These are phyloP conservation scores for Eptesicus fuscus DNA, from an alignment of 2,113 vertebrate species.

Conservation along the genomic window DNA sequence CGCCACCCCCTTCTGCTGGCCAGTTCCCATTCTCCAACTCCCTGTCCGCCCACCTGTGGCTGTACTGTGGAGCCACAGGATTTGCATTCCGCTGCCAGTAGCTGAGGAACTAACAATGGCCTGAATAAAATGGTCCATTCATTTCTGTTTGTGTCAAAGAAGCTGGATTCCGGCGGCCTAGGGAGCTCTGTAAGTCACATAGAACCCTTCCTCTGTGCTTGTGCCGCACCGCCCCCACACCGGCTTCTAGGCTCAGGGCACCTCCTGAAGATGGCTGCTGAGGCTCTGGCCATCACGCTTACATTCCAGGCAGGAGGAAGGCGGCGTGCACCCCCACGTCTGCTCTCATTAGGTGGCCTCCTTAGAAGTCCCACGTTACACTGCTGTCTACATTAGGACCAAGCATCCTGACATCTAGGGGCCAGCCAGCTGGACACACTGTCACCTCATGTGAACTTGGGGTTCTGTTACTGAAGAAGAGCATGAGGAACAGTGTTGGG, in stretches of 20 bases:
- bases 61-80: background rate
- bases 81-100: background rate
- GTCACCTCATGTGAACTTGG: background rate
- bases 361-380: background rate
- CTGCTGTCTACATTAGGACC: background rate
- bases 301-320: background rate
- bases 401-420: no score
- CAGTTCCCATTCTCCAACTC: background rate
- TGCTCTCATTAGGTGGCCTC: background rate
- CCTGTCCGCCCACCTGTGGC: no score
- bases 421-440: background rate
- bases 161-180: background rate
- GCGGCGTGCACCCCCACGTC: fast-evolving
- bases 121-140: background rate
- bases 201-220: background rate
- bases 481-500: background rate
- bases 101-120: background rate
- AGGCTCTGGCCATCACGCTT: background rate
- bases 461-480: background rate
- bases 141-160: background rate
- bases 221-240: fast-evolving
- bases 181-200: background rate
- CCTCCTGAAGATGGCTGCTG: background rate
- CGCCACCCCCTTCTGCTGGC: background rate
- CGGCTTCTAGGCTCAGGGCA: background rate